These are phyloP conservation scores for Forpus xanthops DNA, from an alignment of 2,797 vertebrate species.

Conservation along the genomic window DNA sequence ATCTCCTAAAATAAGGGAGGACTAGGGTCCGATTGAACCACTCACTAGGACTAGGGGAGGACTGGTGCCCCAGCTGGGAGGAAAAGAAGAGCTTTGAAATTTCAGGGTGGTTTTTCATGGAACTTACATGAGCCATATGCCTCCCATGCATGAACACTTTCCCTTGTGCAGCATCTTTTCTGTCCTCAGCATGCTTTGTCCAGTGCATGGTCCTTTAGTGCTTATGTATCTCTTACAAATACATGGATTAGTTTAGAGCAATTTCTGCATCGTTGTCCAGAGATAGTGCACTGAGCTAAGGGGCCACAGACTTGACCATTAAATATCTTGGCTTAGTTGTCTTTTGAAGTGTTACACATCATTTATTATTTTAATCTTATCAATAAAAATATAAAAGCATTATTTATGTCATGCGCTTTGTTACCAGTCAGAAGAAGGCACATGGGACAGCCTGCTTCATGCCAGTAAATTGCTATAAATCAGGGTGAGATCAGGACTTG, in stretches of 20 bases:
- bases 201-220: rapidly evolving
- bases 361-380: not conserved
- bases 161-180: not conserved
- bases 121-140: not conserved
- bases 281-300: not conserved
- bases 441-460: not conserved
- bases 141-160: not conserved
- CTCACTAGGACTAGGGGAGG: not conserved
- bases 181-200: not conserved
- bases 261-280: not conserved
- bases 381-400: not conserved
- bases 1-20: not conserved
- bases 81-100: not conserved
- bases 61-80: not conserved
- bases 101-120: not conserved
- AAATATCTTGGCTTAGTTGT: not conserved
- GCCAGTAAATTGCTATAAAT: not conserved
- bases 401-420: not conserved
- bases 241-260: not conserved
- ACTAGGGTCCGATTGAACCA: not conserved
- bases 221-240: not conserved
- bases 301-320: not conserved
- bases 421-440: not conserved
- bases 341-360: not conserved
- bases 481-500: not conserved